Base-by-base conservation (phyloP, 2,888 invertebrate genomes). In the Hylaea fasciaria region DNA sequence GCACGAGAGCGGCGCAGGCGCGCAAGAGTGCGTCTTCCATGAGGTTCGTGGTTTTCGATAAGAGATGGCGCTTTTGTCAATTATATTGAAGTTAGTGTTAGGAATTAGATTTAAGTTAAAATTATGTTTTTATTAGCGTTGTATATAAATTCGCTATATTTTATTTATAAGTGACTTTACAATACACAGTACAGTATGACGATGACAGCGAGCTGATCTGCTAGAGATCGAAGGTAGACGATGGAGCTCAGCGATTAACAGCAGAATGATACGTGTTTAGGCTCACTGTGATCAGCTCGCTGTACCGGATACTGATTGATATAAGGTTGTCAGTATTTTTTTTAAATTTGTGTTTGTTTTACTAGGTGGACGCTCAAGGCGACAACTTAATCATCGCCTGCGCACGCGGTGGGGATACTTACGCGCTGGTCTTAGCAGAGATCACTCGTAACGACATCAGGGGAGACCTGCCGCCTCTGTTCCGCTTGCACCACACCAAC, bases 311-410 rank as follows among this genome's bases (percentile, higher is more conserved):
- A n/a, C n/a, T n/a, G n/a, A n/a, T n/a, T n/a, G n/a, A n/a, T n/a
- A n/a, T n/a, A n/a, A n/a, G n/a, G n/a, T n/a, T n/a, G n/a, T n/a
- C n/a, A 22, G 22, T 22, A 22, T 3, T 22, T 22, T 22, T 2
- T 11, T 37, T 35, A 2, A 35, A 35, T 17, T 54, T 17, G n/a
- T 14, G 4, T 40, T 11, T 12, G 40, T 39, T 0, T 35, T 39
- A 40, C 0, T 69, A 91, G 91, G 82, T 86, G 68, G 90, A 90
- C 74, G 78, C 75, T 0, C 73, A 78, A 1, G 88, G 91, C 22
- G 90, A 91, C 63, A 89, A 80, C 12, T 58, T 91, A 0, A 60
- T 87, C 44, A 79, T 76, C 0, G 89, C 88, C 0, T 87, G 87
- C 73, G 88, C 83, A 0, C 85, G 91, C 53, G 82, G 71, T 3